Evolutionary conservation across 2,797 vertebrate genomes (phyloP).

Genomic region (Mormyrops boulengeri): DNA sequence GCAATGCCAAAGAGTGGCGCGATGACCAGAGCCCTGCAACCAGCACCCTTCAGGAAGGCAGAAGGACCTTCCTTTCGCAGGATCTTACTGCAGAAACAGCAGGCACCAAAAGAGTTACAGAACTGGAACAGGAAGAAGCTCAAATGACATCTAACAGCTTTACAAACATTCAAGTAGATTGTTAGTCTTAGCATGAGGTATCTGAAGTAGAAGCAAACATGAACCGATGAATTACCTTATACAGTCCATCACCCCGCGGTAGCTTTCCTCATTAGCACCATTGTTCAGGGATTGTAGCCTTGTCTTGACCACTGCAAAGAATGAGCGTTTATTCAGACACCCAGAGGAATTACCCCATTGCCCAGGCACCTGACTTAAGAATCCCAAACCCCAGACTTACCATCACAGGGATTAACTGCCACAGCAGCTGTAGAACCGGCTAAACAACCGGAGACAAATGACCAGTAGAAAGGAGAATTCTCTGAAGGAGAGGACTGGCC

Average conservation of each 20-base stretch:
- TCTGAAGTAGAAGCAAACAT: not conserved
- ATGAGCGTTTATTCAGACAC: not conserved
- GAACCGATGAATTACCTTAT: slow-evolving; percentile 31
- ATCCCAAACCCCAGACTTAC: slow-evolving; percentile 44
- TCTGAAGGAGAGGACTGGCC: slow-evolving; percentile 53
- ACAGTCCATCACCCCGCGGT: slow-evolving; percentile 69
- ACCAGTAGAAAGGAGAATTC: slow-evolving; percentile 66
- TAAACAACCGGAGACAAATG: slow-evolving; percentile 67
- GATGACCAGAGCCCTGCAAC: slow-evolving; percentile 73
- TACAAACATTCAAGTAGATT: not conserved
- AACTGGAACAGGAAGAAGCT: not conserved
- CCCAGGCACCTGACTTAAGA: not conserved
- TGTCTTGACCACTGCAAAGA: slow-evolving; percentile 69
- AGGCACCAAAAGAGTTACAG: not conserved
- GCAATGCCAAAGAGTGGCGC: slow-evolving; percentile 76
- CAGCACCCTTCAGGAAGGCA: slow-evolving; percentile 72
- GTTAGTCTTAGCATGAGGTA: not conserved
- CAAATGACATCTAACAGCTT: not conserved
- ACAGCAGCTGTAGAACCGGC: slow-evolving; percentile 72
- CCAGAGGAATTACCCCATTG: not conserved
- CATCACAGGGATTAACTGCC: slow-evolving; percentile 73
- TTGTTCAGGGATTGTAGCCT: slow-evolving; percentile 71
- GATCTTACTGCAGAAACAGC: slow-evolving; percentile 60
- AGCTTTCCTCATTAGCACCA: slow-evolving; percentile 67
- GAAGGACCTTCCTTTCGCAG: slow-evolving; percentile 67